Evolutionary conservation across 2,888 invertebrate species (phyloP), one percentile per base, ranked within the genome.

Genomic region (Pristionchus arcanus): DNA sequence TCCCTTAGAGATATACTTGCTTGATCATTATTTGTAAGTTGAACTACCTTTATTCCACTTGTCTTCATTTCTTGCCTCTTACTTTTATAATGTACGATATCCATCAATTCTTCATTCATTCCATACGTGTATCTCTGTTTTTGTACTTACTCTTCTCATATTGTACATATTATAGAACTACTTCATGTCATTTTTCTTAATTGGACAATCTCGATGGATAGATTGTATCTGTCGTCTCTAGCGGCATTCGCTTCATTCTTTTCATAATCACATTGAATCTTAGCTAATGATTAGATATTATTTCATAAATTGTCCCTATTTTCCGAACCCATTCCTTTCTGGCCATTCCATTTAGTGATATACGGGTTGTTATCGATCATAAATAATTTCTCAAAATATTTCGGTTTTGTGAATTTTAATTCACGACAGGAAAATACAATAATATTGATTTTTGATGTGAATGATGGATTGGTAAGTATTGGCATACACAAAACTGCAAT

Each of bases 1-100:
- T 91, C 94, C n/a, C 90, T 94, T 28, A 91, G 94, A 9, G 94
- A 89, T 81, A 89, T 89, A 19, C 21, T 89, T n/a, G 83, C 81
- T 21, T 89, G 42, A 81, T n/a, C 21, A 42, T 25, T 85, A 21
- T 19, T 85, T 31, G 19, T 21, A n/a, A 42, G 13, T 19, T 81
- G 5, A 31, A 37, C 25, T 86, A 59, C n/a, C 25, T 37, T 63
- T 59, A n/a, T 37, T 37, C 3, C 63, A 11, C 3, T 55, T 55
- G 31, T 81, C 42, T 81, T 81, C 21, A n/a, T 83, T 31, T 55
- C 28, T 83, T 55, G 55, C 31, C 34, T 37, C 19, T 59, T 63
- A 15, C 13, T 42, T 81, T 21, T 77, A 42, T 63, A 53, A 16
- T 83, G 55, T 83, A n/a, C n/a, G n/a, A n/a, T n/a, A 83, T 53